Percentiles rank a stretch among this genome's conserved stretches.
phyloP scores from a whole-genome alignment of 2,888 invertebrate species.

The Abrostola triplasia region DNA sequence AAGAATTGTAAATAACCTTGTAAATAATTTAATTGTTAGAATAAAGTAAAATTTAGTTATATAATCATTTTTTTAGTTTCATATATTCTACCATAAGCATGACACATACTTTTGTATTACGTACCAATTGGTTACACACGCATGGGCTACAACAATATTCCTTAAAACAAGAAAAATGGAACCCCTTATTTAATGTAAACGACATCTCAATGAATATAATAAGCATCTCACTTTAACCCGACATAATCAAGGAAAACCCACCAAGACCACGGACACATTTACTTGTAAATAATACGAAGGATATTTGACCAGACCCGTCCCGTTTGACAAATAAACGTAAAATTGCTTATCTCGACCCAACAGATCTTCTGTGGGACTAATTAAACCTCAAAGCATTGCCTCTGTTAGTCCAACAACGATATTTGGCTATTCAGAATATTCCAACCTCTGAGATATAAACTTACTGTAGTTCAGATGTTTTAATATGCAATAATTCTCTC shows the following conservation, averaged over 20 bases:
- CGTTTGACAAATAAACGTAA: slow-evolving; percentile 54
- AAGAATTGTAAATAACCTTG: too few relatives aligned
- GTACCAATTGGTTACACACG: too few relatives aligned
- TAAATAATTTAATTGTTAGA: too few relatives aligned
- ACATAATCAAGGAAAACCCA: slow-evolving; percentile 23
- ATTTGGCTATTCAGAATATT: slow-evolving; percentile 21
- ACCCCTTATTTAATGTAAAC: neutral
- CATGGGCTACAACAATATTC: neutral
- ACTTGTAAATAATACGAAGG: slow-evolving; percentile 25
- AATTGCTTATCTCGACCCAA: slow-evolving; percentile 49
- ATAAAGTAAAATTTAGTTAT: too few relatives aligned
- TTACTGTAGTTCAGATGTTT: slow-evolving; percentile 6
- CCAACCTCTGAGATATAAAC: slow-evolving; percentile 9
- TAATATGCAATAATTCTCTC: slow-evolving; percentile 19
- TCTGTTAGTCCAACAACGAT: slow-evolving; percentile 13
- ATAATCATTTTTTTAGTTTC: too few relatives aligned
- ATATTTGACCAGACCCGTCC: slow-evolving; percentile 38
- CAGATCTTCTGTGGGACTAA: slow-evolving; percentile 50
- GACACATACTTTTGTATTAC: too few relatives aligned
- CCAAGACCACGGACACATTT: slow-evolving; percentile 26
- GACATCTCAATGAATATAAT: slow-evolving; percentile 15
- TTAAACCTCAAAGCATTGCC: slow-evolving; percentile 45
- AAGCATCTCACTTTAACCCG: slow-evolving; percentile 7
- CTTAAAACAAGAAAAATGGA: neutral
- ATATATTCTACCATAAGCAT: too few relatives aligned